Base-by-base conservation (phyloP, 2,797 vertebrate species). In the Orestias chungarensis region DNA sequence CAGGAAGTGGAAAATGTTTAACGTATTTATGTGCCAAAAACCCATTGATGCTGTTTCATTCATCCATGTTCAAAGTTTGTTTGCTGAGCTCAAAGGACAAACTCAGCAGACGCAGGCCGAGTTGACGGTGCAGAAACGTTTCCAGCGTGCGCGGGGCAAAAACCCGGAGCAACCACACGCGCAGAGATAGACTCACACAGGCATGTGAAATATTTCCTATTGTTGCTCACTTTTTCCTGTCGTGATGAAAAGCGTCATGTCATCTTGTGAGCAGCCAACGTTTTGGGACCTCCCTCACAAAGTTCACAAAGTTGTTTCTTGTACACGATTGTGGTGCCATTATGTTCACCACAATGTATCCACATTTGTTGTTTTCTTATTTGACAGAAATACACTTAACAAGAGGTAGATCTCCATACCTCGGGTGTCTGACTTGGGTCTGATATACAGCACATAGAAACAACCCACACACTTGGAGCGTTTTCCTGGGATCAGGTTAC, bases 181-280 rank as follows among this genome's bases (percentile, higher is more conserved):
- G 65, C 71, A 40, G 64, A 35, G 55, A 44, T 69, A 75, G 9
- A 50, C 20, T 38, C 66, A 33, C 64, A 40, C 14, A 75, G 27
- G 57, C 81, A 84, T 81, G 80, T 83, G 82, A 90, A 86, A 79
- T 72, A 88, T 89, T 94, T 94, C 93, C 93, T 94, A 92, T 90
- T 93, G 87, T 88, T 78, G 79, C 80, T 89, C 79, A 82, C 69
- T 78, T 84, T 85, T 93, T 93, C 93, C 93, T 93, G 90, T 90
- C 83, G 86, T 59, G 4, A 77, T 86, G 70, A 76, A 68, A n/a
- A 68, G 49, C 38, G 74, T 82, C 74, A 87, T 83, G 76, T 89
- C 76, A 90, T 62, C 79, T 70, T 74, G 74, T 81, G 78, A 79
- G 67, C 59, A 15, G 11, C 3, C 59, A 40, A 40, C 23, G 5